Base-by-base conservation (phyloP, 2,797 vertebrate species). In the Typhlichthys eigenmanni region DNA sequence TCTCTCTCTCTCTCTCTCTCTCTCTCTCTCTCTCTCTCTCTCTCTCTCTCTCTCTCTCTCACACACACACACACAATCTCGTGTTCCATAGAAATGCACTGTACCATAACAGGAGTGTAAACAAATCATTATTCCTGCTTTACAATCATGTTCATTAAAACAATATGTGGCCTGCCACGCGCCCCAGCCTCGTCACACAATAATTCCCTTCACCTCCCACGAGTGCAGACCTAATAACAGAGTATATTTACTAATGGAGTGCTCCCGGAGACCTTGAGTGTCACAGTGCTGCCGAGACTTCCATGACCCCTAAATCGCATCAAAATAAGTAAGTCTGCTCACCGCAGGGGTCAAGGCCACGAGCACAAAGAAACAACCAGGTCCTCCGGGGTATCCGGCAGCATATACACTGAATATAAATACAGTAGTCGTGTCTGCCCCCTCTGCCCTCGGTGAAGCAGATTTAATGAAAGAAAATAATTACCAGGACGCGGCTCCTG, bases 401-500 rank as follows among this genome's bases (percentile, higher is more conserved):
- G 24, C 50, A 66, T 3, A 4, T 14, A 48, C 24, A 24, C 9
- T 16, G 50, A 74, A 56, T 59, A 64, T 83, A 84, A 85, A 81
- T 19, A 83, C 66, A 72, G 67, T 62, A 72, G 67, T 62, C 77
- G 62, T 47, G 78, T 60, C 66, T 71, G 77, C 32, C 61, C 62
- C 60, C 47, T 60, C 38, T 64, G 68, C 70, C 63, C 56, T 53
- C 38, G 4, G 32, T 19, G 53, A 72, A 64, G 71, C 2, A 43
- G 71, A 75, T 78, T 72, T 62, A 68, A 58, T 45, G 3, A 71
- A 68, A 58, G 54, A 77, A 89, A 84, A 78, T 82, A 86, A 86
- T 81, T 74, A 86, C 68, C 38, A 67, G 69, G 76, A 69, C 47
- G 55, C 56, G 4, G 16, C 62, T 68, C 38, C 49, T 6, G 50